Percentiles rank a stretch among this genome's conserved stretches.
Evolutionary conservation across 2,888 invertebrate genomes (phyloP).

Genomic region (Torymus texanus): DNA sequence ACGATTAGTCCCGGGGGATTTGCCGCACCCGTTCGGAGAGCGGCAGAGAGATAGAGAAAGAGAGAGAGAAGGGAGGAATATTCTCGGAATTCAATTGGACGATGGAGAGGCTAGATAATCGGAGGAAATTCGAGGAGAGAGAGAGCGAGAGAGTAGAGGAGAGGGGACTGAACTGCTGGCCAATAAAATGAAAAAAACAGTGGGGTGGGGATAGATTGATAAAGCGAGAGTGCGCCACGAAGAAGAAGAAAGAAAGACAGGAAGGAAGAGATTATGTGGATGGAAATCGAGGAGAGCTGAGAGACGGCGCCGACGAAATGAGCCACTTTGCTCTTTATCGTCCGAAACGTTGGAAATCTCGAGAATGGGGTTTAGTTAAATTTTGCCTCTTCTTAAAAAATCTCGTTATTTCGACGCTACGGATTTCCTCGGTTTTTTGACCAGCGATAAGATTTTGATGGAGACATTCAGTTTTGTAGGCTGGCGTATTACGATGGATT

Average conservation of each 20-base stretch:
- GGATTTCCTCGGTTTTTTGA: too few species aligned
- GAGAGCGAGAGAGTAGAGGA: not conserved
- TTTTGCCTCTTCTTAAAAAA: too few species aligned
- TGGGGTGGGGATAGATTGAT: slow-evolving; percentile 18
- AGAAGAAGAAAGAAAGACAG: not conserved
- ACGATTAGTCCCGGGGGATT: slow-evolving; percentile 1
- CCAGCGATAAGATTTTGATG: too few species aligned
- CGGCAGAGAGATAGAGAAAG: too few species aligned
- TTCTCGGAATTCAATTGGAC: slow-evolving; percentile 33
- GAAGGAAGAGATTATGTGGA: not conserved
- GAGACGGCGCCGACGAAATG: not conserved
- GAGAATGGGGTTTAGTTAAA: too few species aligned
- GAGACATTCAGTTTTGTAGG: too few species aligned
- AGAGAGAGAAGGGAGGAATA: slow-evolving; percentile 8
- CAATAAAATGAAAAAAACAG: too few species aligned
- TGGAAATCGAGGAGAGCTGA: not conserved
- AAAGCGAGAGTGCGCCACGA: not conserved
- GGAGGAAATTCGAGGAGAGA: not conserved
- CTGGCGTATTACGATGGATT: too few species aligned
- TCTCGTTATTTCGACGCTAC: too few species aligned
- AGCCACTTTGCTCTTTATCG: not conserved
- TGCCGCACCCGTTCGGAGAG: not conserved
- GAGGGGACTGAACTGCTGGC: not conserved
- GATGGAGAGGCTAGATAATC: slow-evolving; percentile 6
- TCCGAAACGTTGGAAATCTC: not conserved